These are phyloP conservation scores for Salminus brasiliensis DNA, from an alignment of 2,113 vertebrate genomes.

Conservation along the genomic window DNA sequence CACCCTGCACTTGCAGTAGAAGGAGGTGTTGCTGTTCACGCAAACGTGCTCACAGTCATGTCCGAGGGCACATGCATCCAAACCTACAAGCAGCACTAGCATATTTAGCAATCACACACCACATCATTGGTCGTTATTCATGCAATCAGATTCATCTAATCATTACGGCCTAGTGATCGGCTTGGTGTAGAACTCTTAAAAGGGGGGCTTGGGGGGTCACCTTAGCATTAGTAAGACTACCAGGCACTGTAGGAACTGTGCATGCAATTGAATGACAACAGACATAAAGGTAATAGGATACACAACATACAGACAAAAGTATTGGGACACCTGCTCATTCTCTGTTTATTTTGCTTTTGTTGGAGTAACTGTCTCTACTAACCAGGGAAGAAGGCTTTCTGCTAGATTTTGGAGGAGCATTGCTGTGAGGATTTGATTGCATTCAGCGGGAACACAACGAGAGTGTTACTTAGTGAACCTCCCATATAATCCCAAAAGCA, in stretches of 20 bases:
- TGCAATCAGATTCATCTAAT: background rate
- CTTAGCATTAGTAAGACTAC: background rate
- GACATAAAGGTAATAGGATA: background rate
- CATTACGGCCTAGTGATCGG: background rate
- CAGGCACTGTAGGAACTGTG: background rate
- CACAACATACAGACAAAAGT: too few species aligned
- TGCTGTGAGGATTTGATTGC: too few species aligned
- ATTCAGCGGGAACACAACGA: too few species aligned
- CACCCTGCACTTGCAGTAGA: constrained; percentile 75
- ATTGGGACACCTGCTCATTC: too few species aligned
- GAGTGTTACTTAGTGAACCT: too few species aligned
- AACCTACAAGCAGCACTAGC: constrained; percentile 64
- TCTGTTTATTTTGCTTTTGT: too few species aligned
- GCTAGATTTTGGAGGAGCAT: too few species aligned
- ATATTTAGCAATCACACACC: constrained; percentile 14
- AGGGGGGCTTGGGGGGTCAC: background rate
- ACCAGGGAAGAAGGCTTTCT: too few species aligned
- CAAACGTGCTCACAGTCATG: constrained; percentile 83
- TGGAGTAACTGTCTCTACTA: too few species aligned
- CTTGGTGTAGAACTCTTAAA: background rate
- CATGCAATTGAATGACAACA: background rate
- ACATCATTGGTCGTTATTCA: background rate
- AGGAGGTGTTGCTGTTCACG: constrained; percentile 68
- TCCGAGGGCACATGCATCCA: constrained; percentile 74
- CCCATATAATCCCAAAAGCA: too few species aligned